Percentiles rank a stretch among this genome's conserved stretches.
Evolutionary conservation across 2,797 vertebrate genomes (phyloP).

Genomic region (Microhierax caerulescens): DNA sequence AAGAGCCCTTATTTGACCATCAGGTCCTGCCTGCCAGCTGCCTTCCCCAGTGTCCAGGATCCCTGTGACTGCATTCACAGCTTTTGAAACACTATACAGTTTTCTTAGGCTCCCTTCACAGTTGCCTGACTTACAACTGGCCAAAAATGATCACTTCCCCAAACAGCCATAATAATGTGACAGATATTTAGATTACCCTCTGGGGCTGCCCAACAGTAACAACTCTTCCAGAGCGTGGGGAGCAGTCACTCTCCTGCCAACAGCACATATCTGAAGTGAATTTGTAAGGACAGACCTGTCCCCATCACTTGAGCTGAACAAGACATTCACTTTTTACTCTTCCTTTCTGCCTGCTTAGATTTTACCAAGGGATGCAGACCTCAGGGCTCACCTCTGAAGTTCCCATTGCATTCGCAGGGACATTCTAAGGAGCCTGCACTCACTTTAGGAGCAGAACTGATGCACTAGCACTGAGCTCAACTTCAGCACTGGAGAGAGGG

Average conservation of each 20-base stretch:
- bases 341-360: background rate
- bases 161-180: background rate
- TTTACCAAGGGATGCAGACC: background rate
- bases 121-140: background rate
- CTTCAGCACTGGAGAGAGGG: background rate
- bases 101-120: background rate
- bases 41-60: background rate
- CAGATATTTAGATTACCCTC: background rate
- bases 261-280: background rate
- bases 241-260: background rate
- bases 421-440: background rate
- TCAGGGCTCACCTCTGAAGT: background rate
- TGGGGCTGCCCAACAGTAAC: background rate
- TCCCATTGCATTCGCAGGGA: background rate
- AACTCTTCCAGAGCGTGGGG: background rate
- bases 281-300: background rate
- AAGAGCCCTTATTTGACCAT: background rate
- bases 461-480: background rate
- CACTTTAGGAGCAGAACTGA: background rate
- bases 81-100: background rate
- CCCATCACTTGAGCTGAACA: background rate
- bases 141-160: background rate
- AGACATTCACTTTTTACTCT: background rate
- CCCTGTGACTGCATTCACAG: background rate
- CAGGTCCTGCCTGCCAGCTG: background rate